These are phyloP conservation scores for Dryobotodes eremita DNA, from an alignment of 2,888 invertebrate genomes.

Conservation along the genomic window DNA sequence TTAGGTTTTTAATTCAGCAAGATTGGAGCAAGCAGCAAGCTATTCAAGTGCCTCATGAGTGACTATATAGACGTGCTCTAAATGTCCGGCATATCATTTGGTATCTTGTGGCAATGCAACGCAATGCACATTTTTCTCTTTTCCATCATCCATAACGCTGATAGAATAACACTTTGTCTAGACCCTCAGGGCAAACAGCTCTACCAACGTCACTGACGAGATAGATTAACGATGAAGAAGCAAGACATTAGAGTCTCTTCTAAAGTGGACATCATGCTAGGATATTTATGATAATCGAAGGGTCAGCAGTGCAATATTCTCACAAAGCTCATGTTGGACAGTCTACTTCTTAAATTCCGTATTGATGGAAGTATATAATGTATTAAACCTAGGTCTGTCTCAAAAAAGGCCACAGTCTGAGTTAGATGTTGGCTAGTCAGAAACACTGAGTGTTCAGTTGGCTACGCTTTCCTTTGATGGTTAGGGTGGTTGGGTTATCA, in stretches of 20 bases:
- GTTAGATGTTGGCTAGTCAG: background rate
- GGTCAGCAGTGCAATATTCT: background rate
- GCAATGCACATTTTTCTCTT: background rate
- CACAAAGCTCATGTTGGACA: background rate
- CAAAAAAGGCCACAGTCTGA: background rate
- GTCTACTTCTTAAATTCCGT: too few relatives aligned
- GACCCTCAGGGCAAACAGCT: background rate
- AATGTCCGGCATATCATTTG: background rate
- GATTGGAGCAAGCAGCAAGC: fast-evolving
- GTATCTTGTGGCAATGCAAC: background rate
- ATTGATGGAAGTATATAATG: background rate
- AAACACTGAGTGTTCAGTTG: background rate
- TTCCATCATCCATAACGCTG: background rate
- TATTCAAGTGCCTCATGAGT: background rate
- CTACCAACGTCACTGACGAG: background rate
- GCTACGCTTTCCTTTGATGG: background rate
- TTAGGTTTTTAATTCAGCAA: background rate
- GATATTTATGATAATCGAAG: background rate
- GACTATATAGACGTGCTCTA: background rate
- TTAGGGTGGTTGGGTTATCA: too few relatives aligned
- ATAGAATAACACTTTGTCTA: background rate
- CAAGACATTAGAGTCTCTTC: background rate
- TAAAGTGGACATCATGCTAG: background rate
- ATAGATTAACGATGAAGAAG: background rate
- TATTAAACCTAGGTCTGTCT: background rate